Evolutionary conservation across 2,113 vertebrate genomes (phyloP).

Genomic region (Trachemys scripta): DNA sequence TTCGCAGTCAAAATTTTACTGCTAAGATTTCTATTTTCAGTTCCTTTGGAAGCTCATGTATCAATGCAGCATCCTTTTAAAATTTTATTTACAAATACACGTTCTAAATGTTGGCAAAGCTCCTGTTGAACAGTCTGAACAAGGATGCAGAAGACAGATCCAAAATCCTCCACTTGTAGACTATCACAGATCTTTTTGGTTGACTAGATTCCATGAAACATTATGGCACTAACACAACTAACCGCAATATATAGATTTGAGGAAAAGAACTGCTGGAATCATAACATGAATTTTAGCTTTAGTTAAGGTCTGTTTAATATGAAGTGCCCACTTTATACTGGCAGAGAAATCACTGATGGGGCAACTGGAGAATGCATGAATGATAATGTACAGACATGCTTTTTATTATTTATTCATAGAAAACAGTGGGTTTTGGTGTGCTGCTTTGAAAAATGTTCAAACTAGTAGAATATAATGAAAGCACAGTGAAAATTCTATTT

Average conservation of each 20-base stretch:
- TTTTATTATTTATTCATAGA: conserved; percentile 94
- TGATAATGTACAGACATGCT: conserved; percentile 90
- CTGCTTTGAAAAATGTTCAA: conserved; percentile 96
- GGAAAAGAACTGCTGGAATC: conserved; percentile 36
- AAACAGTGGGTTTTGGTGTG: conserved; percentile 93
- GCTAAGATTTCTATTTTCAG: conserved; percentile 12
- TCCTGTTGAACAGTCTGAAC: conserved; percentile 25
- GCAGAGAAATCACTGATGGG: conserved; percentile 76
- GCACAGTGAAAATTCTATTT: conserved; percentile 91
- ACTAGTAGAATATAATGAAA: conserved; percentile 93
- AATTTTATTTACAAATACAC: conserved; percentile 17
- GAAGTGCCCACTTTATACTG: conserved; percentile 67
- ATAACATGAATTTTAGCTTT: conserved; percentile 68
- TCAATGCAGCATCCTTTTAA: conserved; percentile 5
- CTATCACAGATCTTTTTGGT: background rate
- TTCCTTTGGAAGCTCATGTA: conserved; percentile 41
- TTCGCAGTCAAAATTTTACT: conserved; percentile 15
- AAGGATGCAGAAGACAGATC: background rate
- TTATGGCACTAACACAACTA: background rate
- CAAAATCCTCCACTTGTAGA: conserved; percentile 36
- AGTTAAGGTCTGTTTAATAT: conserved; percentile 71
- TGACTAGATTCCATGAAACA: background rate
- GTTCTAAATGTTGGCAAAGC: background rate
- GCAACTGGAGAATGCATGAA: conserved; percentile 90
- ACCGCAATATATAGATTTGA: conserved; percentile 42